phyloP scores from a whole-genome alignment of 1,140 invertebrate genomes.

The Sycophila sp. region DNA sequence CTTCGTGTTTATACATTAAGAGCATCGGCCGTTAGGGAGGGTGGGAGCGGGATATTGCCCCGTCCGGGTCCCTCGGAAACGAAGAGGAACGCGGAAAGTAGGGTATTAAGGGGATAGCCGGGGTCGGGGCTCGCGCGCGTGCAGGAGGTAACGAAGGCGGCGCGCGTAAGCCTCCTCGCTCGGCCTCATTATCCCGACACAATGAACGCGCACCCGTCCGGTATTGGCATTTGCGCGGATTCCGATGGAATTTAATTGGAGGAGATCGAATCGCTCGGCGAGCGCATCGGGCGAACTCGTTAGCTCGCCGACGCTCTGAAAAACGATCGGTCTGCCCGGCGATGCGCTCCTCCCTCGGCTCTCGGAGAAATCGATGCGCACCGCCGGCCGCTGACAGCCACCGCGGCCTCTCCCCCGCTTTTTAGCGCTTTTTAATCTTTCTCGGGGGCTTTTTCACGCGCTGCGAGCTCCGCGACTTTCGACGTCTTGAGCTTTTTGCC shows the following conservation, averaged over 20 bases:
- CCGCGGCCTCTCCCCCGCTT: background rate
- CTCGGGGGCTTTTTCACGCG: too few relatives aligned
- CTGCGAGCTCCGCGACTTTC: too few relatives aligned
- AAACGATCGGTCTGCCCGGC: background rate
- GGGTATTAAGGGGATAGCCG: background rate
- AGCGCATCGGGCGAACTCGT: background rate
- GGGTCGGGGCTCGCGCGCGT: background rate
- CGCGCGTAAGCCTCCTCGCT: background rate
- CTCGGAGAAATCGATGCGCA: constrained; percentile 14
- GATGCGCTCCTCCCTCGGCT: background rate
- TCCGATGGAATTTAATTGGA: constrained; percentile 60
- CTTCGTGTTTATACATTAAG: too few relatives aligned
- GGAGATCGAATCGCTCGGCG: constrained; percentile 41
- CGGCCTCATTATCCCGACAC: constrained; percentile 54
- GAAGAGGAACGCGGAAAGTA: background rate
- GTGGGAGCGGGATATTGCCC: background rate
- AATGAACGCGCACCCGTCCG: constrained; percentile 48
- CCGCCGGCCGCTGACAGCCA: background rate
- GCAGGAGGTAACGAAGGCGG: too few relatives aligned
- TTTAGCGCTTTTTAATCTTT: background rate
- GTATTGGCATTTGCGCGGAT: constrained; percentile 57
- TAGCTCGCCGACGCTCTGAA: background rate
- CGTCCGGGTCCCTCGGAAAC: too few relatives aligned
- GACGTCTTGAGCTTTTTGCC: too few relatives aligned
- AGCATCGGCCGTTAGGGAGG: too few relatives aligned